phyloP scores from a whole-genome alignment of 2,888 invertebrate genomes.

The Scaptomyza reducta region DNA sequence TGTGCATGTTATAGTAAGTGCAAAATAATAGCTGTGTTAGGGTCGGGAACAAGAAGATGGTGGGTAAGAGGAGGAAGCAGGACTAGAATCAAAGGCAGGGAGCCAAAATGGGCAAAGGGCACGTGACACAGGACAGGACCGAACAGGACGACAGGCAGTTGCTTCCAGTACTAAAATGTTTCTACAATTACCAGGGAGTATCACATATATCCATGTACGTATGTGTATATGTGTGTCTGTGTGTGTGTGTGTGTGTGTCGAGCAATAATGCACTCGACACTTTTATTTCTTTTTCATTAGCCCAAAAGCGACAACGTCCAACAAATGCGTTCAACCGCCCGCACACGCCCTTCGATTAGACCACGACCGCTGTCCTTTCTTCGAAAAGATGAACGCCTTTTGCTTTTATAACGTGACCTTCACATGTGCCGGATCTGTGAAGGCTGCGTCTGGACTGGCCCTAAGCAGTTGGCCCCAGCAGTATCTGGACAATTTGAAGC shows the following conservation, averaged over 20 bases:
- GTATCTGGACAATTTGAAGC: background rate
- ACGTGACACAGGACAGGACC: constrained; percentile 41
- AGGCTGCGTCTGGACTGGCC: background rate
- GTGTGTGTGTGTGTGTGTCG: constrained; percentile 23
- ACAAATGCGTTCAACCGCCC: constrained; percentile 26
- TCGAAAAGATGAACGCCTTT: constrained; percentile 34
- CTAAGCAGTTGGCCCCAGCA: background rate
- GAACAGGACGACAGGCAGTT: constrained; percentile 40
- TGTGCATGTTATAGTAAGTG: constrained; percentile 80
- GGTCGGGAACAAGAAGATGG: constrained; percentile 22
- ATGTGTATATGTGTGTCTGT: constrained; percentile 23
- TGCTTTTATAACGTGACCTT: constrained; percentile 49
- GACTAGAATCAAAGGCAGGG: constrained; percentile 8
- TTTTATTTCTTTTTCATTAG: constrained; percentile 80
- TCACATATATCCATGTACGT: constrained; percentile 7
- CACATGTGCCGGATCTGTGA: constrained; percentile 40
- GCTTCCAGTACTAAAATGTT: constrained; percentile 58
- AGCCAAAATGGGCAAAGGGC: constrained; percentile 29
- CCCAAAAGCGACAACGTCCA: constrained; percentile 64
- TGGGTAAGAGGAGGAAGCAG: constrained; percentile 5
- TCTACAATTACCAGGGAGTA: constrained; percentile 73
- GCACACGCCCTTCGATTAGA: background rate
- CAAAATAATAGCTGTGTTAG: constrained; percentile 73
- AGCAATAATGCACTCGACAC: constrained; percentile 80
- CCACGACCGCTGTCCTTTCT: background rate